A percentile compares a stretch with the other conserved stretches of the same genome.
Conservation (phyloP, 2,888 invertebrate species). For the Oscheius sp. region DNA sequence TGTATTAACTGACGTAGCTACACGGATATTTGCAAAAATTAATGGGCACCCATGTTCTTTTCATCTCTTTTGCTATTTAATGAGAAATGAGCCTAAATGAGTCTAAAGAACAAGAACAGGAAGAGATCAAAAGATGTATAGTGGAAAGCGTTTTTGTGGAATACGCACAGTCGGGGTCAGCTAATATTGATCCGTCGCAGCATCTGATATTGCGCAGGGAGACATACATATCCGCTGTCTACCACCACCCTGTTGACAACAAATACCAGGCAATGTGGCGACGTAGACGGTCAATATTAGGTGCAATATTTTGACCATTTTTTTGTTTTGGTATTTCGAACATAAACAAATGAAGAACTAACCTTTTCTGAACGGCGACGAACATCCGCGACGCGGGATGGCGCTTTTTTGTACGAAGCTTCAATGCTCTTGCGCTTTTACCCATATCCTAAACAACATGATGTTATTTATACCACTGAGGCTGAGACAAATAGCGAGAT, state of each 20-base stretch:
- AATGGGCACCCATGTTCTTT: not conserved
- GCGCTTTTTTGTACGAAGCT: not conserved
- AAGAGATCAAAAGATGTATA: constrained; percentile 2
- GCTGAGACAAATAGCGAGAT: too few species aligned
- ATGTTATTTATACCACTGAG: too few species aligned
- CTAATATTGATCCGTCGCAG: constrained; percentile 32
- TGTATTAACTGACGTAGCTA: not conserved
- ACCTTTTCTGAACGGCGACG: constrained; percentile 25
- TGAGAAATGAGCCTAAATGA: not conserved
- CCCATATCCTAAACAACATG: constrained; percentile 15
- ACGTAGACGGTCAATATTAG: too few species aligned
- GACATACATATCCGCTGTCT: constrained; percentile 16
- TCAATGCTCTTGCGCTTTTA: not conserved
- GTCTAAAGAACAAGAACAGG: not conserved
- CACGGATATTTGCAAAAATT: not conserved
- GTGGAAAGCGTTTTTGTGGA: constrained; percentile 2
- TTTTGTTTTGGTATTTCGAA: too few species aligned
- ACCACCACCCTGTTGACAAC: constrained; percentile 2
- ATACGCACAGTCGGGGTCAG: constrained; percentile 3
- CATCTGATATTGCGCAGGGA: constrained; percentile 29
- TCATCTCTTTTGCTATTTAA: too few species aligned
- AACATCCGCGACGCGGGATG: constrained; percentile 16
- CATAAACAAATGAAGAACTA: not conserved
- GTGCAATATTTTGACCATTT: too few species aligned
- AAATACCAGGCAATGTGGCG: too few species aligned